Percentiles rank a stretch among this genome's conserved stretches.
phyloP scores from a whole-genome alignment of 2,797 vertebrate species.

The Phalloptychus januarius region DNA sequence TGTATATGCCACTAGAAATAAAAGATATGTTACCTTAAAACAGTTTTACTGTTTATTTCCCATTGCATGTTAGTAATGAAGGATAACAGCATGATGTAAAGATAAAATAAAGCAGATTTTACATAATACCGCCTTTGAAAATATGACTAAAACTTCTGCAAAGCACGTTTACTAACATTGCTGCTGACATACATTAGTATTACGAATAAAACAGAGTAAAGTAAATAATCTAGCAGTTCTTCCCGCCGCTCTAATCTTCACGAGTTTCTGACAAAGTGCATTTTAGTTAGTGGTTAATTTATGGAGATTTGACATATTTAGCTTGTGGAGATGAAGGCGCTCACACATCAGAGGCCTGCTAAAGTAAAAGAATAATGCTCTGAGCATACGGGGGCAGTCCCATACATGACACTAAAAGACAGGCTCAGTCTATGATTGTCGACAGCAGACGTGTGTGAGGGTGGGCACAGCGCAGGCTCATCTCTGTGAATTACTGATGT shows the following conservation, averaged over 20 bases:
- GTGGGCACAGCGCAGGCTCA: conserved; percentile 3
- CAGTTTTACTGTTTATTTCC: neutral
- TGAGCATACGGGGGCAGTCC: conserved; percentile 44
- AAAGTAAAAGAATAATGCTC: conserved; percentile 55
- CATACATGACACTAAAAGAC: conserved; percentile 40
- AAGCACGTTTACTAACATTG: conserved; percentile 43
- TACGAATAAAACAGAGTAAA: conserved; percentile 65
- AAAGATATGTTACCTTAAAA: neutral
- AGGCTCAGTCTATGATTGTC: conserved; percentile 33
- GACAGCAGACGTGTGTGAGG: conserved; percentile 33
- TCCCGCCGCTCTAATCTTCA: conserved; percentile 73
- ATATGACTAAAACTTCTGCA: neutral
- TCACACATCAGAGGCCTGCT: conserved; percentile 57
- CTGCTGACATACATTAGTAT: conserved; percentile 44
- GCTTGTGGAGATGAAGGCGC: conserved; percentile 68
- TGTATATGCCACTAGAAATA: neutral
- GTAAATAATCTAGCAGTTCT: conserved; percentile 71
- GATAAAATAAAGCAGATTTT: too few relatives aligned
- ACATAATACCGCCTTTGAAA: neutral
- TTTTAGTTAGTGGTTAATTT: conserved; percentile 75
- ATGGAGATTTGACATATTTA: conserved; percentile 71
- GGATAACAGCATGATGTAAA: too few relatives aligned
- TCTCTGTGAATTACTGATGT: conserved; percentile 22
- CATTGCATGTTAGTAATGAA: too few relatives aligned
- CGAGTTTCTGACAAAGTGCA: conserved; percentile 80